phyloP scores from a whole-genome alignment of 2,888 invertebrate genomes.

The Melanophora roralis region DNA sequence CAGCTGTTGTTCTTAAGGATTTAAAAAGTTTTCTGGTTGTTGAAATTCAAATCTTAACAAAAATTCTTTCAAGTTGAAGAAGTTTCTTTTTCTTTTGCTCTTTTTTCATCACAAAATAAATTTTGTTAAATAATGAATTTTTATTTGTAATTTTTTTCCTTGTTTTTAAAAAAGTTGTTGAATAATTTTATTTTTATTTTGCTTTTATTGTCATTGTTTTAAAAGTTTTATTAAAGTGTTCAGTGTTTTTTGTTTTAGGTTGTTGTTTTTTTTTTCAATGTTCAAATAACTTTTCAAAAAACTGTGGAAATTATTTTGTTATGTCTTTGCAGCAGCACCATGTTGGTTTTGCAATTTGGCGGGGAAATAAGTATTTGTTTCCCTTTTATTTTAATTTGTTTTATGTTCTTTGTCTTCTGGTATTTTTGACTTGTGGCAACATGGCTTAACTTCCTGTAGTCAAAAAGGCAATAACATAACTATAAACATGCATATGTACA shows the following conservation, averaged over 20 bases:
- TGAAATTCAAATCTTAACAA: conserved; percentile 13
- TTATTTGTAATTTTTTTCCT: not conserved
- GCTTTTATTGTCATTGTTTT: not conserved
- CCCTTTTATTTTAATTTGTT: conserved; percentile 1
- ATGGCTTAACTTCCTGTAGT: conserved; percentile 33
- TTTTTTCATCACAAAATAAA: not conserved
- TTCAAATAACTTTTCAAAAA: conserved; percentile 11
- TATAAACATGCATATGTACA: not conserved
- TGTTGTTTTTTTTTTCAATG: conserved; percentile 3
- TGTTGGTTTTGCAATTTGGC: not conserved
- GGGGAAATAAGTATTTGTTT: conserved; percentile 25
- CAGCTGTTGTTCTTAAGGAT: not conserved
- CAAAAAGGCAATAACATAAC: conserved; percentile 23
- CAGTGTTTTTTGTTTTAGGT: not conserved
- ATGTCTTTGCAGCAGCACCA: not conserved
- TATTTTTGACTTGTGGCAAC: conserved; percentile 27
- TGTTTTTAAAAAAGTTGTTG: not conserved
- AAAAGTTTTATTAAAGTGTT: conserved; percentile 5
- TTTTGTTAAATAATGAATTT: conserved; percentile 20
- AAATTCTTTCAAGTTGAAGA: no score
- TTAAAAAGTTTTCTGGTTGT: not conserved
- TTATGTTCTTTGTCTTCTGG: not conserved
- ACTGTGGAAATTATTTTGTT: conserved; percentile 27
- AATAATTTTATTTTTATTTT: not conserved
- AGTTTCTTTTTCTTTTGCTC: not conserved